Percentiles rank a stretch among this genome's conserved stretches.
Conservation (phyloP, 2,113 vertebrate species). For the Aptenodytes patagonicus region DNA sequence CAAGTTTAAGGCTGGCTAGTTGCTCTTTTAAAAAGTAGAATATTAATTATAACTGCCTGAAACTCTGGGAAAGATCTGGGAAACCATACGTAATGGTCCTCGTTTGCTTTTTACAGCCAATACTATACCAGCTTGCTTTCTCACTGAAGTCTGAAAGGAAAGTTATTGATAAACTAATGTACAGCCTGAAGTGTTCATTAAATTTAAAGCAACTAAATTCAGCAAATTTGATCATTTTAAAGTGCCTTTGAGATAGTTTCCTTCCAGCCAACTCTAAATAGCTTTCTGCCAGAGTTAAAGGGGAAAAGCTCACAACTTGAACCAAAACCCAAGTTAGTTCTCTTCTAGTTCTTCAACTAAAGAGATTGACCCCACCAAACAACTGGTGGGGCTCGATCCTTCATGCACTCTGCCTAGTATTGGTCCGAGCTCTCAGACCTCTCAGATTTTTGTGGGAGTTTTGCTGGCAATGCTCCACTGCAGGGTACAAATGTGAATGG, state of each 20-base stretch:
- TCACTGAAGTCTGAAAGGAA: background rate
- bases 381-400: background rate
- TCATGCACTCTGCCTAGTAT: background rate
- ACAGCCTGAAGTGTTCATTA: background rate
- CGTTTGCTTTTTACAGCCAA: background rate
- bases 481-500: background rate
- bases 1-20: background rate
- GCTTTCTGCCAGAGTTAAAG: conserved; percentile 26
- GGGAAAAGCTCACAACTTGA: background rate
- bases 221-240: background rate
- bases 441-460: background rate
- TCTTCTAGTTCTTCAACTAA: background rate
- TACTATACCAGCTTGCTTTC: background rate
- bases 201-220: background rate
- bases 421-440: background rate
- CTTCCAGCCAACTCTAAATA: background rate
- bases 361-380: background rate
- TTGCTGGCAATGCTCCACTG: background rate
- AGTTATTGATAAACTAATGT: background rate
- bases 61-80: background rate
- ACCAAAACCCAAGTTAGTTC: background rate
- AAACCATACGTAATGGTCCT: background rate
- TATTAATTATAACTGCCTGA: background rate
- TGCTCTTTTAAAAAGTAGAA: background rate
- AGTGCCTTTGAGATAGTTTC: conserved; percentile 57